Percentiles rank a stretch among this genome's conserved stretches.
Evolutionary conservation across 2,113 vertebrate species (phyloP).

Genomic region (Amphilophus citrinellus): DNA sequence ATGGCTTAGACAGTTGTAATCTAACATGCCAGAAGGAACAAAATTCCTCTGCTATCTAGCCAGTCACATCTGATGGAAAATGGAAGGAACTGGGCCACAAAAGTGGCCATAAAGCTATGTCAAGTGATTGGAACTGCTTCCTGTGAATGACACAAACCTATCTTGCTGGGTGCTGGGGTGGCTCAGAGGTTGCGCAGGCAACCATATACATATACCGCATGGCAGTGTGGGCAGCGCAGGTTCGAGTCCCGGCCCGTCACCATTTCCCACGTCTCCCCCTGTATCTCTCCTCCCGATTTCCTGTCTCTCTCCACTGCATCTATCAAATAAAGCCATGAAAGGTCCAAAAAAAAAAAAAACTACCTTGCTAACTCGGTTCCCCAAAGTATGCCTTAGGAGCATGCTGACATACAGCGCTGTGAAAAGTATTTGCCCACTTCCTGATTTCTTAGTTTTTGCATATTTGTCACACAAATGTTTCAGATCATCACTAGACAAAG

Average conservation of each 20-base stretch:
- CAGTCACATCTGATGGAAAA: slow-evolving; percentile 36
- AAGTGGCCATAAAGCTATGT: slow-evolving; percentile 28
- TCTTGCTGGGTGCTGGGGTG: not conserved
- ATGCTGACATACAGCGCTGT: not conserved
- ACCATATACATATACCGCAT: too few relatives aligned
- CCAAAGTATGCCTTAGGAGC: not conserved
- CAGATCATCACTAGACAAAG: not conserved
- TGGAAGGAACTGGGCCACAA: not conserved
- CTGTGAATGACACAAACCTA: slow-evolving; percentile 26
- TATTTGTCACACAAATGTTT: not conserved
- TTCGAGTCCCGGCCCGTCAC: too few relatives aligned
- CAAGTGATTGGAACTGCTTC: slow-evolving; percentile 17
- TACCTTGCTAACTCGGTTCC: slow-evolving; percentile 26
- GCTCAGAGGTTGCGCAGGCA: too few relatives aligned
- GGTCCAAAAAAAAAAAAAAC: too few relatives aligned
- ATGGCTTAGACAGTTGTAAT: slow-evolving; percentile 48
- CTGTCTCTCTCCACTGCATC: too few relatives aligned
- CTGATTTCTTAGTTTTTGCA: not conserved
- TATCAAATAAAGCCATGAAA: too few relatives aligned
- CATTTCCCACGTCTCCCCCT: too few relatives aligned
- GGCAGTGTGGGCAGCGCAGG: too few relatives aligned
- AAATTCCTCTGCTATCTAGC: slow-evolving; percentile 46
- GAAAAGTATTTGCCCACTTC: not conserved
- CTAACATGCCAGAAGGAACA: slow-evolving; percentile 31
- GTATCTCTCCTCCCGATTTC: too few relatives aligned